Percentiles rank a stretch among this genome's conserved stretches.
Conservation (phyloP, 2,797 vertebrate species). For the Buphagus erythrorhynchus region DNA sequence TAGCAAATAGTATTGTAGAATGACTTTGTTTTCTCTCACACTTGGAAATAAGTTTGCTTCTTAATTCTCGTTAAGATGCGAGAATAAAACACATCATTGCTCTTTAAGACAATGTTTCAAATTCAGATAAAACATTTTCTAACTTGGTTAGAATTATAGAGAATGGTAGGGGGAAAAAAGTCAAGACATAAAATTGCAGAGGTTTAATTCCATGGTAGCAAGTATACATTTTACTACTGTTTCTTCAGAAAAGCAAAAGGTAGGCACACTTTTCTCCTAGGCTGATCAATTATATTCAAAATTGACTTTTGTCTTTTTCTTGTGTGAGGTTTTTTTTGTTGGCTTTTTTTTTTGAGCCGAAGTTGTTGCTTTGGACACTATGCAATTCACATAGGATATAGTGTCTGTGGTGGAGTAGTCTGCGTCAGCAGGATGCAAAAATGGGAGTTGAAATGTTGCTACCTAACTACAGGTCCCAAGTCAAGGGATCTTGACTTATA, state of each 20-base stretch:
- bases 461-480: not conserved
- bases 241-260: not conserved
- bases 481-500: not conserved
- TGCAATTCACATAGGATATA: not conserved
- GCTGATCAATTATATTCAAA: not conserved
- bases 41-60: not conserved
- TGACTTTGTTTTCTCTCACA: not conserved
- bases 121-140: not conserved
- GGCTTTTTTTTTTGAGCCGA: not conserved
- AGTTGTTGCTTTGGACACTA: not conserved
- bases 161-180: accelerated
- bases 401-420: not conserved
- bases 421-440: not conserved
- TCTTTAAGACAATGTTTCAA: not conserved
- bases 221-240: not conserved
- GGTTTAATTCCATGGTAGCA: not conserved
- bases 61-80: not conserved
- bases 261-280: not conserved
- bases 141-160: not conserved
- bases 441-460: not conserved
- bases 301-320: not conserved
- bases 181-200: not conserved
- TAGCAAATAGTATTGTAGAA: not conserved
- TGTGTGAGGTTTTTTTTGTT: too few species aligned
- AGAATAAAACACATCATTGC: not conserved